phyloP scores from a whole-genome alignment of 2,888 invertebrate species.

The Aleiodes leptofemur region DNA sequence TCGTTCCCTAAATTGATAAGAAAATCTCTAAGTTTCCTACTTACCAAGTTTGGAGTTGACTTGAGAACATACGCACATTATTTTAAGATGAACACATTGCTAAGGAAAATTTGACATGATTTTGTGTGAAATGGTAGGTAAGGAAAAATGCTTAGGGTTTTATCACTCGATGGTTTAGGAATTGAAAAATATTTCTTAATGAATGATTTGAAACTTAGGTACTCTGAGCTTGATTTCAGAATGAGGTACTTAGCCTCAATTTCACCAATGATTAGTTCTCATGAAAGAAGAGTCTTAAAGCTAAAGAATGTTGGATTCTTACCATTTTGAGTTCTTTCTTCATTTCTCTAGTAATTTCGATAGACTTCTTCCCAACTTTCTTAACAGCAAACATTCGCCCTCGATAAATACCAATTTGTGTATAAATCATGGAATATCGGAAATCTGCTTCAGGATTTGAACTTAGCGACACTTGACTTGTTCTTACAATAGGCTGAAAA shows the following conservation, averaged over 20 bases:
- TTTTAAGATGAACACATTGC: too few species aligned
- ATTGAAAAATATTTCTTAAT: too few species aligned
- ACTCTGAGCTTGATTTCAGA: too few species aligned
- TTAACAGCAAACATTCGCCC: constrained; percentile 92
- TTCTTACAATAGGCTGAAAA: constrained; percentile 78
- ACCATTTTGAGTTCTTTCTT: constrained; percentile 95
- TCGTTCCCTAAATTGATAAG: too few species aligned
- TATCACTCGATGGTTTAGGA: too few species aligned
- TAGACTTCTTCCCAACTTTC: constrained; percentile 87
- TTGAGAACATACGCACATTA: too few species aligned
- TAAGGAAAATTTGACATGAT: too few species aligned
- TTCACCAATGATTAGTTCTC: not conserved
- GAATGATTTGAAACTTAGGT: too few species aligned
- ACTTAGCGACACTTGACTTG: constrained; percentile 92
- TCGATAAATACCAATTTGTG: constrained; percentile 92
- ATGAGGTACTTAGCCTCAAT: not conserved
- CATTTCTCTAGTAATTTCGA: constrained; percentile 92
- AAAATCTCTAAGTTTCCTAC: too few species aligned
- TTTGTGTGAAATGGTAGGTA: too few species aligned
- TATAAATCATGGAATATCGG: constrained; percentile 92
- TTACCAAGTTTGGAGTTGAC: too few species aligned
- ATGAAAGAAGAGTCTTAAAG: constrained; percentile 8
- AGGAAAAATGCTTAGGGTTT: too few species aligned
- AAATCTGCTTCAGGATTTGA: constrained; percentile 95
- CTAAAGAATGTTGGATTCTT: constrained; percentile 68